phyloP scores from a whole-genome alignment of 2,113 vertebrate species.

The Poicephalus gulielmi region DNA sequence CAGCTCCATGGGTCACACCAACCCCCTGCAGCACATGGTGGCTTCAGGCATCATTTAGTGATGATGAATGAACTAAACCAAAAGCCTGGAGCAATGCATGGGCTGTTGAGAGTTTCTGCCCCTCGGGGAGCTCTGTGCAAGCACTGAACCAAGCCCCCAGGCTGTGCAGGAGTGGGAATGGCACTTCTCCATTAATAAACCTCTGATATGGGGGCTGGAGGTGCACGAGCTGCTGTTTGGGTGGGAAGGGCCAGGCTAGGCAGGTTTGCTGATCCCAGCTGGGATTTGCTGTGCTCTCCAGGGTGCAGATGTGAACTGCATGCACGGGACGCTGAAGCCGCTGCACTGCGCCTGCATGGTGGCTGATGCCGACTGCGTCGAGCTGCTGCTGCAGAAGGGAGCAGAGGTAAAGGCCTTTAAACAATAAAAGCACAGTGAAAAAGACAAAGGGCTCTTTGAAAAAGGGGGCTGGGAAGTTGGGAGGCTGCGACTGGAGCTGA shows the following conservation, averaged over 20 bases:
- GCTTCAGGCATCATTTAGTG: not conserved
- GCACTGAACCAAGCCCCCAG: not conserved
- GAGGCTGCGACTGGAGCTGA: not conserved
- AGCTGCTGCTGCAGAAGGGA: conserved; percentile 93
- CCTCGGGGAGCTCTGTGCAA: rapidly evolving
- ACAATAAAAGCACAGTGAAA: not conserved
- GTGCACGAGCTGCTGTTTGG: not conserved
- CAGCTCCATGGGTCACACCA: rapidly evolving
- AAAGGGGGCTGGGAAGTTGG: no score
- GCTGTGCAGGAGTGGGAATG: not conserved
- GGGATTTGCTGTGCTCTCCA: not conserved
- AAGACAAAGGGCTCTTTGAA: not conserved
- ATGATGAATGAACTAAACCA: not conserved
- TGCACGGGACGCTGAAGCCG: conserved; percentile 94
- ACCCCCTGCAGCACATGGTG: no score
- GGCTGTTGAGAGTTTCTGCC: not conserved
- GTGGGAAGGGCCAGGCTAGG: no score
- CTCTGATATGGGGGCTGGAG: not conserved
- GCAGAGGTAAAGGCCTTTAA: conserved; percentile 81
- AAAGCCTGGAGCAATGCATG: rapidly evolving
- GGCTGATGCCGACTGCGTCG: conserved; percentile 92
- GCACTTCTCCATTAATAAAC: not conserved
- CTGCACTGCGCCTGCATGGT: conserved; percentile 98
- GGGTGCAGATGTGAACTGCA: conserved; percentile 96
- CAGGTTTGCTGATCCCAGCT: not conserved